Percentiles rank a stretch among this genome's conserved stretches.
These are phyloP conservation scores for Clarias macrocephalus DNA, from an alignment of 2,113 vertebrate species.

Conservation along the genomic window DNA sequence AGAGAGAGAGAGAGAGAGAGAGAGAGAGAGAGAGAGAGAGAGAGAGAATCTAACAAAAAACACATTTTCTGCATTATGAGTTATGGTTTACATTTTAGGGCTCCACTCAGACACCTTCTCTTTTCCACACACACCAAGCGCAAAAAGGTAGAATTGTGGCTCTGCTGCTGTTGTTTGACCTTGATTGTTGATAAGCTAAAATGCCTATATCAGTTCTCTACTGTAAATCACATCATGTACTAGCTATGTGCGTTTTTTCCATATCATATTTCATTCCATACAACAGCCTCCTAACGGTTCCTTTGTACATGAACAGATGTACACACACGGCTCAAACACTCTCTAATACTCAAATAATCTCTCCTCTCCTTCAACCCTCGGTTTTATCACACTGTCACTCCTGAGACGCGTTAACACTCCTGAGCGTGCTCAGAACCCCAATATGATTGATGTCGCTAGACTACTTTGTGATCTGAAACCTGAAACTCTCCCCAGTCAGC, in stretches of 20 bases:
- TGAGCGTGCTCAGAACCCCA: conserved; percentile 17
- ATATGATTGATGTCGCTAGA: conserved; percentile 23
- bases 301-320: neutral
- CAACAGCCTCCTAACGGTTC: neutral
- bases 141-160: conserved; percentile 6
- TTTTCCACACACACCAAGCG: conserved; percentile 5
- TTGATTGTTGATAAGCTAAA: conserved; percentile 16
- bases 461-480: conserved; percentile 23
- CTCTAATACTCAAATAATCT: neutral
- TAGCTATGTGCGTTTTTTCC: neutral
- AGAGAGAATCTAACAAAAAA: conserved; percentile 27
- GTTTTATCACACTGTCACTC: conserved; percentile 34
- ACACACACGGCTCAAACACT: neutral
- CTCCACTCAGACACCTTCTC: neutral
- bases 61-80: conserved; percentile 35
- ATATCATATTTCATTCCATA: neutral
- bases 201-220: neutral
- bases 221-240: conserved; percentile 1
- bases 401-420: conserved; percentile 29
- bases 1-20: neutral
- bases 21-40: neutral
- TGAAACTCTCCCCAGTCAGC: conserved; percentile 1
- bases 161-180: conserved; percentile 26
- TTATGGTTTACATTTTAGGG: neutral
- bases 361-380: neutral